Conservation (phyloP, 2,888 invertebrate genomes). For the Cephus sareptanus region DNA sequence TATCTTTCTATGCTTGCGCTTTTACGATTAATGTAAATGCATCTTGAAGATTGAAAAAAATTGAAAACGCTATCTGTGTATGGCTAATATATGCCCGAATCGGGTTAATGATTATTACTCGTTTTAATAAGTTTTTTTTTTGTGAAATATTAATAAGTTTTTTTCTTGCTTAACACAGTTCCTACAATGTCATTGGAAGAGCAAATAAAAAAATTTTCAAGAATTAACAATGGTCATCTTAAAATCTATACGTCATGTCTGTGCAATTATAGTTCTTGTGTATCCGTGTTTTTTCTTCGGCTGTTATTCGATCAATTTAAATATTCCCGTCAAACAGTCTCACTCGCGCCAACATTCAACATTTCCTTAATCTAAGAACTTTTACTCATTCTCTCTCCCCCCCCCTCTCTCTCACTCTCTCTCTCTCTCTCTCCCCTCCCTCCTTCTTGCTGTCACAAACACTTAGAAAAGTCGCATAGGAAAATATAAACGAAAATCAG, state of each 20-base stretch:
- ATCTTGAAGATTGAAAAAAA: no score
- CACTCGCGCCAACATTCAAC: not conserved
- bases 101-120: not conserved
- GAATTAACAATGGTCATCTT: not conserved
- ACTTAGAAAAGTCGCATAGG: slow-evolving; percentile 44
- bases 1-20: not conserved
- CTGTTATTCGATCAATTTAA: not conserved
- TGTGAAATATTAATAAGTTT: not conserved
- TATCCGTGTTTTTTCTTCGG: not conserved
- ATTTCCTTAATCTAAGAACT: not conserved
- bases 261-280: not conserved
- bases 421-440: slow-evolving; percentile 10
- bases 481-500: slow-evolving; percentile 51
- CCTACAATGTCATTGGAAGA: not conserved
- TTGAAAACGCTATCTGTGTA: not conserved
- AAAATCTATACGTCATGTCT: not conserved
- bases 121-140: not conserved
- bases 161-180: not conserved
- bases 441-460: slow-evolving; percentile 6
- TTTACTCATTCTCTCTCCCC: not conserved
- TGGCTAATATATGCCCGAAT: not conserved
- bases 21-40: not conserved
- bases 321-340: not conserved
- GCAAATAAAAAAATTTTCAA: not conserved
- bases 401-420: not conserved